Conservation (phyloP, 2,113 vertebrate genomes). For the Cephalopholis sonnerati region DNA sequence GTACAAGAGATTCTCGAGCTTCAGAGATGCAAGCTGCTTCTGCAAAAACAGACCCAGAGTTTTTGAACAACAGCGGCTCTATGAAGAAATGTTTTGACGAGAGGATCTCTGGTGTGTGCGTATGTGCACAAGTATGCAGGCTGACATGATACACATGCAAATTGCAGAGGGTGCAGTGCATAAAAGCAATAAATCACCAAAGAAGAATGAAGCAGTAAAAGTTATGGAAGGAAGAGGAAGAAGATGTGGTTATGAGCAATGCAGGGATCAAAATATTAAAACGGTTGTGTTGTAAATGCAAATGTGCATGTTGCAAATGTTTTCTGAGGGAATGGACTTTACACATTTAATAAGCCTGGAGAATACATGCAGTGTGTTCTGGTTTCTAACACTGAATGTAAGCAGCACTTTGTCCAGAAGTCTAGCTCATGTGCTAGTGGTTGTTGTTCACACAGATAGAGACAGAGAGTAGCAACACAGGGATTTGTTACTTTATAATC, state of each 20-base stretch:
- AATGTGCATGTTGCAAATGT: neutral
- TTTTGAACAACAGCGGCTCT: no score
- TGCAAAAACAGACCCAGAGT: no score
- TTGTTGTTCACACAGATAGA: neutral
- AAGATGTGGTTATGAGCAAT: neutral
- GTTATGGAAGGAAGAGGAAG: no score
- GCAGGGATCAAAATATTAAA: neutral
- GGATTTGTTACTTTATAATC: neutral
- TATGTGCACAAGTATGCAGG: neutral
- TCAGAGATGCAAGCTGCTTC: neutral
- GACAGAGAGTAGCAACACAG: neutral
- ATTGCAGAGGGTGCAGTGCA: no score
- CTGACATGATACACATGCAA: no score
- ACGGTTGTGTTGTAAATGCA: neutral
- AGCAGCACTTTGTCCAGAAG: neutral
- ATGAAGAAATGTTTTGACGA: no score
- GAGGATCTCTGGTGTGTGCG: no score
- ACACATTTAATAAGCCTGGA: neutral
- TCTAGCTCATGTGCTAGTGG: neutral
- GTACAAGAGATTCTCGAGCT: neutral
- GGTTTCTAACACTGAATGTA: neutral
- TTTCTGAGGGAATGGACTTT: neutral
- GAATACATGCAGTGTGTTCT: neutral
- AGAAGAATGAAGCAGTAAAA: no score
- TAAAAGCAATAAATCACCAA: no score